Evolutionary conservation across 2,113 vertebrate genomes (phyloP).

Genomic region (Cinclus mexicanus): DNA sequence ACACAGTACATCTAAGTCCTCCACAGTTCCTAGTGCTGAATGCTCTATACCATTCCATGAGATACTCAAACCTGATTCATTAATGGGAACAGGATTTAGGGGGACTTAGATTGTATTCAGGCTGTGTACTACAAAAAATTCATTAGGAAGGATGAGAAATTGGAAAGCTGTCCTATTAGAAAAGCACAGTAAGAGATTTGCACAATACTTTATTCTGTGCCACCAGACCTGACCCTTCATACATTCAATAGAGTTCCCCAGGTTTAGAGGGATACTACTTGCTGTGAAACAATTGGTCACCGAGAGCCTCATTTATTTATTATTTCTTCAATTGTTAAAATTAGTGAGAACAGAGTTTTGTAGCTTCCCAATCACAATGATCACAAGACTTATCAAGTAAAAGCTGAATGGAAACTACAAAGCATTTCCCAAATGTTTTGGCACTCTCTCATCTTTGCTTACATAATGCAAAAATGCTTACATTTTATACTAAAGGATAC

Average conservation of each 20-base stretch:
- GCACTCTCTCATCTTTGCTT: background rate
- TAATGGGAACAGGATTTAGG: background rate
- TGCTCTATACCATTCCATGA: background rate
- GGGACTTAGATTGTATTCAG: background rate
- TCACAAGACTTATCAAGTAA: background rate
- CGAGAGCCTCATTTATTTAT: accelerated
- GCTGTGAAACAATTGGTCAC: background rate
- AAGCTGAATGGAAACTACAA: background rate
- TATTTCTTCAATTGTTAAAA: background rate
- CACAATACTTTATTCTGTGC: background rate
- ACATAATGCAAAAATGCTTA: background rate
- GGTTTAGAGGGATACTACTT: background rate
- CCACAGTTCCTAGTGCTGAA: background rate
- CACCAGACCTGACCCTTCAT: background rate
- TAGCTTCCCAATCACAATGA: background rate
- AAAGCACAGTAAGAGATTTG: background rate
- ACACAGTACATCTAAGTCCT: background rate
- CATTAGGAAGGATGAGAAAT: background rate
- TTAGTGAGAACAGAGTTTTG: background rate
- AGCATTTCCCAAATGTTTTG: background rate
- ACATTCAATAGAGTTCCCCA: background rate
- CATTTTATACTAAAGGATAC: conserved; percentile 86
- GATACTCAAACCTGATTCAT: background rate
- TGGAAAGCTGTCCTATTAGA: background rate
- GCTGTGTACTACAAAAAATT: background rate